Conservation (phyloP, 2,888 invertebrate genomes). For the Philopedon plagiatum region DNA sequence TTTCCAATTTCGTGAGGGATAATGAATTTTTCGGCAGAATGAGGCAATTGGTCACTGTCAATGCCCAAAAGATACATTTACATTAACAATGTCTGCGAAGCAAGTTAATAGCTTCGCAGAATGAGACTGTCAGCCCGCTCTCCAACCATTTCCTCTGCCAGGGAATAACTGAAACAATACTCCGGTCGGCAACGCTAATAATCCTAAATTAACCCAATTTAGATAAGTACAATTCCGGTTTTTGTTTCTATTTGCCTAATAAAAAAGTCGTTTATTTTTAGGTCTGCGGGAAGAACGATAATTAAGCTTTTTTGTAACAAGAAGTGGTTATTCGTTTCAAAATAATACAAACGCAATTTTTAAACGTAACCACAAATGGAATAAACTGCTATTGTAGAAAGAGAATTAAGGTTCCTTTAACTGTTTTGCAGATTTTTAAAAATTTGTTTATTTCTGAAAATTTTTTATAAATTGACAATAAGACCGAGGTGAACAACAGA, state of each 20-base stretch:
- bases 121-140: conserved; percentile 51
- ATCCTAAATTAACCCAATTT: conserved; percentile 56
- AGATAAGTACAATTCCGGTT: conserved; percentile 51
- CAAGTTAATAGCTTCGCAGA: conserved; percentile 61
- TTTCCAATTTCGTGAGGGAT: conserved; percentile 63
- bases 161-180: conserved; percentile 55
- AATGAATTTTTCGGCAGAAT: conserved; percentile 64
- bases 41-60: conserved; percentile 66
- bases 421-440: no score
- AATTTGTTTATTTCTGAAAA: no score
- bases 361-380: no score
- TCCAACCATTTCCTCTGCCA: conserved; percentile 55
- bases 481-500: no score
- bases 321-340: not conserved
- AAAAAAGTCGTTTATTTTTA: not conserved
- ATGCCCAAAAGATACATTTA: conserved; percentile 66
- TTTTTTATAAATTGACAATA: no score
- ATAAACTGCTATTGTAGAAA: no score
- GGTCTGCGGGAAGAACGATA: not conserved
- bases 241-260: conserved; percentile 27
- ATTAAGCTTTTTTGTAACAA: not conserved
- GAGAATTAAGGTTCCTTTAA: no score
- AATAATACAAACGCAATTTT: not conserved
- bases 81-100: conserved; percentile 65
- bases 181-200: conserved; percentile 54